Conservation (phyloP, 2,797 vertebrate species). For the Melanotaenia nigrans region DNA sequence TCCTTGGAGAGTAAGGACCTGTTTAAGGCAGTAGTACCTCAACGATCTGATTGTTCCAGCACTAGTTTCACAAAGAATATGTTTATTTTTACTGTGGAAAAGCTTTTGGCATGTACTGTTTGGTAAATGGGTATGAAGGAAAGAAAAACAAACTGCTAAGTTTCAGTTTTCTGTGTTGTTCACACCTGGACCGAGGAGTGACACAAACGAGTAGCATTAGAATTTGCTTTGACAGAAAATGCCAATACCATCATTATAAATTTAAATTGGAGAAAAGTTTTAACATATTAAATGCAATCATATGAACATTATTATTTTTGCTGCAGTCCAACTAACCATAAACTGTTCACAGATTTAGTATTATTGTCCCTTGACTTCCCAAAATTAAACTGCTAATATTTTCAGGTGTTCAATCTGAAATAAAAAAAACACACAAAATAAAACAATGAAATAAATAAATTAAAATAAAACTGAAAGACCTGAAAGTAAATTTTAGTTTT, state of each 20-base stretch:
- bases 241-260: neutral
- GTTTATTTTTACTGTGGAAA: constrained; percentile 48
- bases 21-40: constrained; percentile 62
- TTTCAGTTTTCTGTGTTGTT: neutral
- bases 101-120: constrained; percentile 44
- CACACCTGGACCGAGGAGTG: neutral
- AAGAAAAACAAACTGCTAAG: constrained; percentile 8
- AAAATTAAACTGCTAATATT: neutral
- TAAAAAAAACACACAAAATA: neutral
- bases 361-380: neutral
- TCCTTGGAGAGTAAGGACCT: constrained; percentile 69
- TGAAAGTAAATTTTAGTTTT: neutral
- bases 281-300: neutral
- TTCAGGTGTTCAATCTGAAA: neutral
- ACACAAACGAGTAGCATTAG: neutral
- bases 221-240: neutral
- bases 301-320: neutral
- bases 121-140: constrained; percentile 43
- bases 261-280: neutral
- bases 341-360: neutral
- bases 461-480: neutral
- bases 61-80: constrained; percentile 45
- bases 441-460: no score
- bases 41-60: constrained; percentile 70
- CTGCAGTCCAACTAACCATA: neutral